Evolutionary conservation across 1,140 invertebrate genomes (phyloP).

Genomic region (Drosophila ogumai): DNA sequence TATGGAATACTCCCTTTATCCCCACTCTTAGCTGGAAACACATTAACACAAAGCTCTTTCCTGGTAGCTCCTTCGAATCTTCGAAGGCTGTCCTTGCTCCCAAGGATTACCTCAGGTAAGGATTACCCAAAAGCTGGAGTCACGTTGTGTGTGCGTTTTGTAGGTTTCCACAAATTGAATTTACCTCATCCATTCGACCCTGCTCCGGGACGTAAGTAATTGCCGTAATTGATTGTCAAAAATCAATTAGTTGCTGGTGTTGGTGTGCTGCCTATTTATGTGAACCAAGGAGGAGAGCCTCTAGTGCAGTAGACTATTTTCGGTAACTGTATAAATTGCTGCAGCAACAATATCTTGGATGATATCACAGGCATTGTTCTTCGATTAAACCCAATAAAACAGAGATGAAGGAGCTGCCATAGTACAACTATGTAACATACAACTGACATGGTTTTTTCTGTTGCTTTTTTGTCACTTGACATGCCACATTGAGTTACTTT

Average conservation of each 20-base stretch:
- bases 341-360: conserved; percentile 18
- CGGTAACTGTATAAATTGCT: conserved; percentile 21
- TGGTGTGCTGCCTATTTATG: conserved; percentile 20
- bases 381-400: conserved; percentile 55
- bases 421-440: conserved; percentile 2
- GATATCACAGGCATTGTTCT: conserved; percentile 39
- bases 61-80: background rate
- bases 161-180: conserved; percentile 41
- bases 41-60: background rate
- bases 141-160: conserved; percentile 41
- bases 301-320: conserved; percentile 14
- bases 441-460: conserved; percentile 1
- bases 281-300: background rate
- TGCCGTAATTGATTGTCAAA: conserved; percentile 47
- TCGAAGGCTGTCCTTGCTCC: background rate
- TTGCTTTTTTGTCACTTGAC: conserved; percentile 5
- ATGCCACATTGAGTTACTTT: background rate
- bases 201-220: conserved; percentile 16
- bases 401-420: conserved; percentile 3
- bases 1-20: too few relatives aligned
- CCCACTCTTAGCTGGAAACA: background rate
- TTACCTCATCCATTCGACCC: conserved; percentile 19
- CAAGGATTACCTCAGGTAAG: conserved; percentile 19
- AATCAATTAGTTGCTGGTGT: conserved; percentile 35
- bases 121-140: conserved; percentile 29